phyloP scores from a whole-genome alignment of 1,140 invertebrate species.

The Drosophila punjabiensis region DNA sequence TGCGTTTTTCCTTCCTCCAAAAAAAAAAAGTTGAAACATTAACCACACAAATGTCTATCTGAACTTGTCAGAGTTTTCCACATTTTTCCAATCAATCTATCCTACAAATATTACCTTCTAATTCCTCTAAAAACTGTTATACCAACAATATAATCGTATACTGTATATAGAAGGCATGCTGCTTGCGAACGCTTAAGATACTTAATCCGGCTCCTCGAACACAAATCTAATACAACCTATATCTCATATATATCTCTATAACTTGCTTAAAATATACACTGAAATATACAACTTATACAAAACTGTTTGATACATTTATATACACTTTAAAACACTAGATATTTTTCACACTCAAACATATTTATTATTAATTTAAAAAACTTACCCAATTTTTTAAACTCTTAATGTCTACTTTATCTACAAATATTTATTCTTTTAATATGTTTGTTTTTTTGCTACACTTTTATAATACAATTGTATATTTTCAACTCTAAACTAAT shows the following conservation, averaged over 20 bases:
- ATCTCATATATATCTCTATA: constrained; percentile 12
- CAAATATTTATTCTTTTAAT: background rate
- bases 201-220: constrained; percentile 4
- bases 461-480: background rate
- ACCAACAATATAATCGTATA: constrained; percentile 12
- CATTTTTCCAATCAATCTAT: constrained; percentile 21
- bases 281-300: background rate
- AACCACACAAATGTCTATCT: constrained; percentile 25
- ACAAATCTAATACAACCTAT: background rate
- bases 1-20: constrained; percentile 58
- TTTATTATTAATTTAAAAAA: background rate
- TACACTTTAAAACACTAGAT: background rate
- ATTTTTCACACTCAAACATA: background rate
- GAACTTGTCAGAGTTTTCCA: constrained; percentile 25
- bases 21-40: constrained; percentile 22
- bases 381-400: background rate
- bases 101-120: constrained; percentile 19
- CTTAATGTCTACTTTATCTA: constrained; percentile 2
- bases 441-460: constrained; percentile 4
- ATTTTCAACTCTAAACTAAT: background rate
- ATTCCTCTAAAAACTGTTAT: constrained; percentile 22
- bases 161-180: constrained; percentile 57
- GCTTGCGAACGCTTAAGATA: constrained; percentile 63
- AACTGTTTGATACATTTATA: constrained; percentile 2
- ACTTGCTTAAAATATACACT: background rate